Percentiles rank a stretch among this genome's conserved stretches.
These are phyloP conservation scores for Hyposmocoma kahamanoa DNA, from an alignment of 1,140 invertebrate species.

Conservation along the genomic window DNA sequence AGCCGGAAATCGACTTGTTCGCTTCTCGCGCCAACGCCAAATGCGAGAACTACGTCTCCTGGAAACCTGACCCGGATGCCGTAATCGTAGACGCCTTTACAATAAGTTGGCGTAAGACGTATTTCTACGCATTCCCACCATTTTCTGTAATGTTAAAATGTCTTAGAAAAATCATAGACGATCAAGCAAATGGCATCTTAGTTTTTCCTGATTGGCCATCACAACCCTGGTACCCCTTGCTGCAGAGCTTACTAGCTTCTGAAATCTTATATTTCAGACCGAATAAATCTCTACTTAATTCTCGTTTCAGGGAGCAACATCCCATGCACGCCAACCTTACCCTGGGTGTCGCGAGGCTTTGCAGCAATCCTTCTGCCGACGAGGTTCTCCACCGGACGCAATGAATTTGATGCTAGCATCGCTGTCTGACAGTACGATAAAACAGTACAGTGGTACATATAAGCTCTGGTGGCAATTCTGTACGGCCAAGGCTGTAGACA, in stretches of 20 bases:
- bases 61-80: slow-evolving; percentile 7
- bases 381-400: slow-evolving; percentile 10
- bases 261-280: slow-evolving; percentile 15
- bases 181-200: not conserved
- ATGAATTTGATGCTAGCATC: slow-evolving; percentile 18
- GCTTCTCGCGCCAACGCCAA: slow-evolving; percentile 1
- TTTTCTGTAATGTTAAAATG: slow-evolving; percentile 20
- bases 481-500: slow-evolving; percentile 12
- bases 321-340: slow-evolving; percentile 6
- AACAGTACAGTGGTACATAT: slow-evolving; percentile 22
- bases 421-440: slow-evolving; percentile 19
- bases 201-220: slow-evolving; percentile 7
- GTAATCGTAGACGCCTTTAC: slow-evolving; percentile 8
- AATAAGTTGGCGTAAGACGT: not conserved
- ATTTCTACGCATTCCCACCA: slow-evolving; percentile 12
- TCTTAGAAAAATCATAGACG: slow-evolving; percentile 21
- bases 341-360: slow-evolving; percentile 17
- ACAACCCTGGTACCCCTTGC: slow-evolving; percentile 30
- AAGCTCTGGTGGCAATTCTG: slow-evolving; percentile 30
- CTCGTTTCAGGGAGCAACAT: slow-evolving; percentile 8
- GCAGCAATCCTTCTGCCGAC: slow-evolving; percentile 11
- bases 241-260: slow-evolving; percentile 9
- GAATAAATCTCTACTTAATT: slow-evolving; percentile 9
- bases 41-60: slow-evolving; percentile 5
- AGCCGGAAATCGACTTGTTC: slow-evolving; percentile 8